A percentile compares a stretch with the other conserved stretches of the same genome.
These are phyloP conservation scores for Genyomyrus donnyi DNA, from an alignment of 2,113 vertebrate genomes.

Conservation along the genomic window DNA sequence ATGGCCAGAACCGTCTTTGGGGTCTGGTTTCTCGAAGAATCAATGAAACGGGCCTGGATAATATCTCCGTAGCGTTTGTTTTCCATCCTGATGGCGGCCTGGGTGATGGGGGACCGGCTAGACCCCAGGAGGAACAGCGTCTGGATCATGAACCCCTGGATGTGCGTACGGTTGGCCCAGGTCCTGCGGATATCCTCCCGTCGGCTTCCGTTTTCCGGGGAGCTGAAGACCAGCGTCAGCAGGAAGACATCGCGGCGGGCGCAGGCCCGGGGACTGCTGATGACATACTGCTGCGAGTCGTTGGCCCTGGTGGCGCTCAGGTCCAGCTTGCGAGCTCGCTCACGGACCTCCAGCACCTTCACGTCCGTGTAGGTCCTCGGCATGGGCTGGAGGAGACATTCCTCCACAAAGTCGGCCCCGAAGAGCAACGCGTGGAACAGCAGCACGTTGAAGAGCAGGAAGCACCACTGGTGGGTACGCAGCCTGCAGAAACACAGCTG, in stretches of 20 bases:
- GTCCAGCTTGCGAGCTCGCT: constrained; percentile 71
- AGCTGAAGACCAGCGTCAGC: constrained; percentile 69
- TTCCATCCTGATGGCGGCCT: constrained; percentile 58
- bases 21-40: constrained; percentile 52
- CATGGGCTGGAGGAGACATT: constrained; percentile 73
- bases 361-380: constrained; percentile 66
- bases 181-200: constrained; percentile 67
- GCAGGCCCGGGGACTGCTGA: constrained; percentile 56
- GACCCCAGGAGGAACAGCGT: constrained; percentile 72
- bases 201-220: constrained; percentile 60
- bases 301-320: constrained; percentile 55
- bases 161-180: constrained; percentile 69
- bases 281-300: constrained; percentile 53
- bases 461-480: constrained; percentile 85
- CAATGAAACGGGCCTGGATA: constrained; percentile 64
- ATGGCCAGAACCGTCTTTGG: constrained; percentile 60
- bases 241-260: constrained; percentile 64
- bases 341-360: constrained; percentile 64
- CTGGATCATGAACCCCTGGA: constrained; percentile 50
- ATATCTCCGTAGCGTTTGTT: constrained; percentile 63
- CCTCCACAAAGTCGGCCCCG: constrained; percentile 81
- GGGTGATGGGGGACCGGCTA: constrained; percentile 44
- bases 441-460: constrained; percentile 77
- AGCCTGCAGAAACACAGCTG: constrained; percentile 72
- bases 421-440: constrained; percentile 83